These are phyloP conservation scores for Mantis religiosa DNA, from an alignment of 2,888 invertebrate species.

Conservation along the genomic window DNA sequence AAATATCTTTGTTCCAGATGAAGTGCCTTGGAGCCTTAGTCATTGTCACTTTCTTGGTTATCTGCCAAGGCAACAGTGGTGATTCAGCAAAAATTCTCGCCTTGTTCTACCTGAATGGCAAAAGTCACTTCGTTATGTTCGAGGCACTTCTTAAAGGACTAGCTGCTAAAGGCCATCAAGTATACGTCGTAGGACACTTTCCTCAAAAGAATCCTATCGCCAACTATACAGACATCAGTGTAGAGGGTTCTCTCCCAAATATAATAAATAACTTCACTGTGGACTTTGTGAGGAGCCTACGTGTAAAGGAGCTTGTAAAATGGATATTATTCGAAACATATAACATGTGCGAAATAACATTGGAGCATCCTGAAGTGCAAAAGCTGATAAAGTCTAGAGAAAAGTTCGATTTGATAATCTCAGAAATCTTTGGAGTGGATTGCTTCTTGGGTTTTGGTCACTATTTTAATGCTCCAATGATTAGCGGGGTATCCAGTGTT, in stretches of 20 bases:
- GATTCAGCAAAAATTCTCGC: conserved; percentile 45
- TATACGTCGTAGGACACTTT: conserved; percentile 49
- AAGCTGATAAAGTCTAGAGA: conserved; percentile 11
- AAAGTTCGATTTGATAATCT: conserved; percentile 36
- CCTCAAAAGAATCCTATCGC: conserved; percentile 40
- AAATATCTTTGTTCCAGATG: background rate
- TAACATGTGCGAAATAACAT: background rate
- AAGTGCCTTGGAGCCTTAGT: background rate
- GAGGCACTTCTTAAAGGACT: conserved; percentile 49
- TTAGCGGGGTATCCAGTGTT: conserved; percentile 28
- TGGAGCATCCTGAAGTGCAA: conserved; percentile 7
- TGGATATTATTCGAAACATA: conserved; percentile 8
- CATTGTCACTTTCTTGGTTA: background rate
- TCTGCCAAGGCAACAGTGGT: background rate
- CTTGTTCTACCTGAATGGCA: conserved; percentile 48
- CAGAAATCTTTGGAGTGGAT: conserved; percentile 36
- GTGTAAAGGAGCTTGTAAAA: background rate
- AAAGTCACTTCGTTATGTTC: conserved; percentile 49
- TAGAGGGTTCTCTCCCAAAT: conserved; percentile 2
- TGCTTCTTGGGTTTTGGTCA: conserved; percentile 35
- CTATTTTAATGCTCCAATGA: conserved; percentile 31
- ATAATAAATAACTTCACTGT: conserved; percentile 17
- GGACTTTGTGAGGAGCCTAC: background rate
- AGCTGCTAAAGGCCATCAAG: conserved; percentile 50
- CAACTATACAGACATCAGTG: conserved; percentile 39